Conservation (phyloP, 2,888 invertebrate species). For the Pristionchus arcanus region DNA sequence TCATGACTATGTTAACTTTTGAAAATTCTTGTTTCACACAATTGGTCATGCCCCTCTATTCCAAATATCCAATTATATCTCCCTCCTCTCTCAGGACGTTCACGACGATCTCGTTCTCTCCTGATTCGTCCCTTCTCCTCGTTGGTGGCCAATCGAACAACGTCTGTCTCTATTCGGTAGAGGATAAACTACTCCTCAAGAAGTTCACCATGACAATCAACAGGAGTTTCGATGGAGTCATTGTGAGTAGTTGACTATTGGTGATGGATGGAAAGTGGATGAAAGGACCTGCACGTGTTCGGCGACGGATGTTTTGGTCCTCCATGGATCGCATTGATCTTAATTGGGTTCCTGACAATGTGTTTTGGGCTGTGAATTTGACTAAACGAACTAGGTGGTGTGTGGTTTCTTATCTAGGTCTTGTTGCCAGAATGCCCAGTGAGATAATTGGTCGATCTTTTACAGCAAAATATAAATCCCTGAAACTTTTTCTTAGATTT, state of each 20-base stretch:
- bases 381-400: not conserved
- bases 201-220: slow-evolving; percentile 96
- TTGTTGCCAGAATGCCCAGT: not conserved
- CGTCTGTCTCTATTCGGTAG: slow-evolving; percentile 93
- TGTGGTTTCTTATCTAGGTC: not conserved
- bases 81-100: slow-evolving; percentile 86
- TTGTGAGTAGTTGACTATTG: slow-evolving; percentile 84
- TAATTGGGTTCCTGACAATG: not conserved
- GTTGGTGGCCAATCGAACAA: slow-evolving; percentile 95
- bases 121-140: slow-evolving; percentile 92
- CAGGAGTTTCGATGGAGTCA: slow-evolving; percentile 92
- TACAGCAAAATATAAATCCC: too few relatives aligned
- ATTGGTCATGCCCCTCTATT: not conserved
- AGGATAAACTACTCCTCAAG: slow-evolving; percentile 89
- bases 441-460: not conserved
- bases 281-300: too few relatives aligned
- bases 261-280: too few relatives aligned
- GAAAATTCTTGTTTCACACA: not conserved
- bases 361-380: not conserved
- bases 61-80: not conserved
- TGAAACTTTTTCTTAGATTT: too few relatives aligned
- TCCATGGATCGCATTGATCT: too few relatives aligned
- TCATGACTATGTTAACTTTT: slow-evolving; percentile 24
- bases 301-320: too few relatives aligned
- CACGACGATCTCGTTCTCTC: slow-evolving; percentile 92